Base-by-base conservation (phyloP, 2,797 vertebrate species). In the Sebastes hubbsi region DNA sequence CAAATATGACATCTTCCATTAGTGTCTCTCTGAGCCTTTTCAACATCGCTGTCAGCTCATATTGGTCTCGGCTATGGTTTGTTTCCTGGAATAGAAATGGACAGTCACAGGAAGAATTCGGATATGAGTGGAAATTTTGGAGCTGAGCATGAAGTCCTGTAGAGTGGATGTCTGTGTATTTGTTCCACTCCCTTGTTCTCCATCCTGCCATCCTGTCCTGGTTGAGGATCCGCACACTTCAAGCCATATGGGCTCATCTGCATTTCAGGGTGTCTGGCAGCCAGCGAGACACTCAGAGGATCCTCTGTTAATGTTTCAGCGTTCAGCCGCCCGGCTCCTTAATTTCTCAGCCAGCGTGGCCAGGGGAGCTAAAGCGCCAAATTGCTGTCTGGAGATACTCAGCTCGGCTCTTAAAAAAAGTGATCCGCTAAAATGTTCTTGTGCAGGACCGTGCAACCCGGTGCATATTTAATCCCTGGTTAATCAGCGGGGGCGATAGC, bases 391-490 rank as follows among this genome's bases (percentile, higher is more conserved):
- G 75, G 90, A 93, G 90, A 95, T 90, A 72, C 85, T 91, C 77
- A 25, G 88, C 46, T 29, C 24, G 80, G 78, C 80, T 93, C 80
- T 88, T 89, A 84, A 87, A 91, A 91, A 87, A 88, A 62, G 81
- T 63, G 58, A 82, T 70, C 27, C 20, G 32, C 81, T 90, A 71
- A 91, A 91, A 93, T 77, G 87, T 90, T 94, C 92, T 81, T 63
- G 84, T 81, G 78, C 88, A 91, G 90, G 88, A 86, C 70, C 20
- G 72, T 1, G 25, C 75, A 80, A 38, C 87, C 77, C 66, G 34
- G 78, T 74, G 90, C 87, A 92, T 93, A 92, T 91, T 89, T 91
- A 94, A 94, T 93, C 94, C 91, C 89, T 87, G 89, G 92, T 93
- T 93, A 94, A 95, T 95, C 92, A 93, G 89, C 62, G 68, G 63